A percentile compares a stretch with the other conserved stretches of the same genome.
Conservation (phyloP, 1,140 invertebrate species). For the Chrysomallon squamiferum region DNA sequence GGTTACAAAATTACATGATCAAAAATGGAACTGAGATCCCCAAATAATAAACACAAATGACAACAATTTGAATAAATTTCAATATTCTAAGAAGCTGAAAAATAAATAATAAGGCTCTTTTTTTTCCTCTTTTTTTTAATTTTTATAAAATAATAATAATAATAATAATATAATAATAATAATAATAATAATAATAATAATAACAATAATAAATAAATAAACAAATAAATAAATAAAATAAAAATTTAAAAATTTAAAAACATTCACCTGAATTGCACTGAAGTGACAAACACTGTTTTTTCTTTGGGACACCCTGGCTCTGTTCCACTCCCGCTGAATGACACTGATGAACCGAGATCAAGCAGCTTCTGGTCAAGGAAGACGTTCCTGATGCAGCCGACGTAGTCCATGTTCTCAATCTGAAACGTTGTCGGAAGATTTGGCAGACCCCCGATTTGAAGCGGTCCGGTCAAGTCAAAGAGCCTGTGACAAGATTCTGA, state of each 20-base stretch:
- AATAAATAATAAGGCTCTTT: too few species aligned
- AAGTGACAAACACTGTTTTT: constrained; percentile 77
- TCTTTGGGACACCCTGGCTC: constrained; percentile 86
- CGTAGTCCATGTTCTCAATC: constrained; percentile 81
- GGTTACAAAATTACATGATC: too few species aligned
- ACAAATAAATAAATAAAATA: too few species aligned
- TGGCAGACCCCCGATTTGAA: constrained; percentile 93
- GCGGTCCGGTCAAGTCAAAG: constrained; percentile 91
- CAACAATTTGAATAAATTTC: too few species aligned
- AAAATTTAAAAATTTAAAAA: neutral
- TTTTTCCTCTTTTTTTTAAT: too few species aligned
- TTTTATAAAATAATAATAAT: too few species aligned
- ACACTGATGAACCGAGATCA: constrained; percentile 88
- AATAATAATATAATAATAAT: too few species aligned
- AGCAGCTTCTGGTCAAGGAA: constrained; percentile 87
- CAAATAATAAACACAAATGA: too few species aligned
- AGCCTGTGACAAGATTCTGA: constrained; percentile 95
- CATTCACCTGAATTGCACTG: constrained; percentile 84
- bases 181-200: too few species aligned
- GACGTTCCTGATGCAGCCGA: constrained; percentile 91
- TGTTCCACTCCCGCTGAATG: constrained; percentile 81
- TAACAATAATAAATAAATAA: too few species aligned
- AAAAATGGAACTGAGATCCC: too few species aligned
- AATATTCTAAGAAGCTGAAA: too few species aligned
- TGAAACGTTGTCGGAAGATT: constrained; percentile 78